Base-by-base conservation (phyloP, 2,888 invertebrate species). In the Cataglyphis rosenhaueri region DNA sequence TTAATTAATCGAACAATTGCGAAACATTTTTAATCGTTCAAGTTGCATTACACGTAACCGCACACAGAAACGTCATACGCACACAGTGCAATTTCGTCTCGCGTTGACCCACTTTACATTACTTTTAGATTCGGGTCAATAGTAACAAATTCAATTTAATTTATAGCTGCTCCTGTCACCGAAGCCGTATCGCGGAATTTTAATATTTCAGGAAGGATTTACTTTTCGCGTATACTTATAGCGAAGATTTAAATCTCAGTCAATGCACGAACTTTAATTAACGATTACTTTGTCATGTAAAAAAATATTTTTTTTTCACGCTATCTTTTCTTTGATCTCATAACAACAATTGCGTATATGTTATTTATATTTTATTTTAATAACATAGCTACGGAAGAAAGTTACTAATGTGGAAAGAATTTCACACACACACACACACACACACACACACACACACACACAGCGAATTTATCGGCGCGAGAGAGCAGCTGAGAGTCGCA, bases 401-500 rank as follows among this genome's bases (percentile, higher is more conserved):
- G 4, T 70, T 59, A 59, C 44, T 78, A 78, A 55, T 57, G 68
- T 68, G 32, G 18, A 44, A 78, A 70, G 78, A 78, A 57, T 78
- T 59, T 32, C 57, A 44, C 21, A 32, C 4, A 32, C 32, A 32
- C 25, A 25, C 25, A 25, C 25, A 25, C 25, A 25, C 25, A 25
- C 25, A 25, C 25, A 25, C 25, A 25, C 57, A 44, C 21, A 32
- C 4, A 32, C 32, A 32, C 25, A 25, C 25, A 25, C 25, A 25
- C 25, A 25, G 25, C 18, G 44, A 59, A 29, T 18, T 18, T 62
- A 79, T 70, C 55, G 52, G 35, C 12, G 25, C 8, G 62, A 75
- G 73, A 74, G 75, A 64, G 32, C 81, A 84, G 76, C 83, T 70
- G 78, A 84, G 81, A 81, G 88, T 62, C 74, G 78, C 83, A 84